Evolutionary conservation across 2,113 vertebrate species (phyloP).

Genomic region (Petromus typicus): DNA sequence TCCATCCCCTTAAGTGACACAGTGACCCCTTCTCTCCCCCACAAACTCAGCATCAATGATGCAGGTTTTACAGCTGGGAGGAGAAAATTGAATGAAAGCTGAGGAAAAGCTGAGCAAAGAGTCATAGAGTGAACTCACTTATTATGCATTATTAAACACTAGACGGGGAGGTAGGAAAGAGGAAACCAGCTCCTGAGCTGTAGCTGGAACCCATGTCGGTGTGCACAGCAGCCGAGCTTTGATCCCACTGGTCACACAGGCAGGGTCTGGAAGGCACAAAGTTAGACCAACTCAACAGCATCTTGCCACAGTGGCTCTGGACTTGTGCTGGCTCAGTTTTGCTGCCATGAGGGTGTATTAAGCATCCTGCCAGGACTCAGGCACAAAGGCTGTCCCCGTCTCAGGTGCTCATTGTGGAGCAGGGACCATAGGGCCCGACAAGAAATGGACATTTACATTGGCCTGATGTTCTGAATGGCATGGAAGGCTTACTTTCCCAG

Average conservation of each 20-base stretch:
- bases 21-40: rapidly evolving
- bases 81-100: too few species aligned
- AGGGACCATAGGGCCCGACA: rapidly evolving
- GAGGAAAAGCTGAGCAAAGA: neutral
- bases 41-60: rapidly evolving
- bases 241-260: constrained; percentile 13
- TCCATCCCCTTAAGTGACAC: rapidly evolving
- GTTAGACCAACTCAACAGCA: constrained; percentile 52
- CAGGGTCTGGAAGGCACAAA: constrained; percentile 54
- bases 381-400: rapidly evolving
- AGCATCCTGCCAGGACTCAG: neutral
- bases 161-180: neutral
- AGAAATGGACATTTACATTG: too few species aligned
- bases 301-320: constrained; percentile 67
- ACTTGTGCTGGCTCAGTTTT: constrained; percentile 15
- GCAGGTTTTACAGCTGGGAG: rapidly evolving
- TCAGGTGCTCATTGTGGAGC: neutral
- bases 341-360: rapidly evolving
- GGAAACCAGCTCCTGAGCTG: neutral
- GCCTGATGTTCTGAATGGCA: rapidly evolving
- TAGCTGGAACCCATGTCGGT: constrained; percentile 3
- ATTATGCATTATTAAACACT: neutral
- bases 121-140: neutral
- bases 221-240: rapidly evolving
- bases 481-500: rapidly evolving